Base-by-base conservation (phyloP, 2,113 vertebrate genomes). In the Syngnathus scovelli region DNA sequence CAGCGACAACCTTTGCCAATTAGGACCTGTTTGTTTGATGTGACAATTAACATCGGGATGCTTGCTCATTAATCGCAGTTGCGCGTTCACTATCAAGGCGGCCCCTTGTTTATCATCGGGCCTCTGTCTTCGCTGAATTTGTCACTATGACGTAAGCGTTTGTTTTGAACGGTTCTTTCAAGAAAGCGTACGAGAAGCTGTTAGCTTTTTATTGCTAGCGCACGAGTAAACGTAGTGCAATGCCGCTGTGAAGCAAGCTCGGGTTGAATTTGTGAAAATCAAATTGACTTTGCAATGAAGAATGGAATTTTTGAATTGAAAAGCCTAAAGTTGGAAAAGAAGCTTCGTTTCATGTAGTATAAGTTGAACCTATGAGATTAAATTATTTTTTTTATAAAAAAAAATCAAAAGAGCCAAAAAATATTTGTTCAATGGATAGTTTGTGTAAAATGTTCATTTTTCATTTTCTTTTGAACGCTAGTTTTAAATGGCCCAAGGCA, bases 21-120 rank as follows among this genome's bases (percentile, higher is more conserved):
- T 90, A 90, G 82, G 85, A 83, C 76, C 75, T 78, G 83, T 86
- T 90, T 89, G 81, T 92, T 89, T 90, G 86, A 90, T 90, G 83
- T 89, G 72, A 80, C 89, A 88, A 89, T 91, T 89, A 91, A 82
- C 80, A 78, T 75, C 63, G 71, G 79, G 82, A 72, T 10, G 54
- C 71, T 72, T 46, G 61, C 72, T 84, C 80, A 81, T 84, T 85
- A 75, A 82, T 44, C 39, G 13, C 39, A 4, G 21, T 44, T 6
- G 3, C 7, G 19, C 37, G 39, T 60, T 27, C 23, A 3, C 27
- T 58, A 61, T 74, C 64, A 68, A 76, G 63, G 54, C 49, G 13
- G n/a, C 39, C 23, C 13, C 1, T n/a, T 41, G 33, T 60, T 39
- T 23, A 33, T 16, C 12, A 56, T 56, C 6, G 13, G 27, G 55